These are phyloP conservation scores for Bruchidius siliquastri DNA, from an alignment of 2,888 invertebrate genomes.

Conservation along the genomic window DNA sequence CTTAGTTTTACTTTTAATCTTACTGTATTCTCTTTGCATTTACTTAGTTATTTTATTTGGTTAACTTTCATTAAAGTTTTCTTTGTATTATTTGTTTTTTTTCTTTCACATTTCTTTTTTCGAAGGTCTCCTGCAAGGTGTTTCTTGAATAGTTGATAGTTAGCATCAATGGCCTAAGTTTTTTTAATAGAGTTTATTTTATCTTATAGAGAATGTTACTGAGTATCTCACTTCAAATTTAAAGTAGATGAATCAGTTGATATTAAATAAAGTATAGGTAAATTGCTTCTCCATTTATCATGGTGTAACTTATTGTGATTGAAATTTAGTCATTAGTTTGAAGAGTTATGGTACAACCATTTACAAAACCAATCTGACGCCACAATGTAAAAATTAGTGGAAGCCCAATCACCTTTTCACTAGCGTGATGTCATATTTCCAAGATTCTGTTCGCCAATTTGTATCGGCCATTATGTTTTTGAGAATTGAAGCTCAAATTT, in stretches of 20 bases:
- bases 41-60: constrained; percentile 29
- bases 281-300: background rate
- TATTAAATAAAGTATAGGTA: background rate
- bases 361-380: too few relatives aligned
- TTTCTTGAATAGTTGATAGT: constrained; percentile 4
- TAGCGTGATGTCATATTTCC: too few relatives aligned
- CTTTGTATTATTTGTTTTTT: constrained; percentile 32
- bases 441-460: too few relatives aligned
- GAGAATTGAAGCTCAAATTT: too few relatives aligned
- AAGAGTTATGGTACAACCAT: background rate
- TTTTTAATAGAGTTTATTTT: background rate
- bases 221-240: background rate
- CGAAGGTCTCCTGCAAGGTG: constrained; percentile 27
- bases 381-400: too few relatives aligned
- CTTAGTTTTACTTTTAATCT: constrained; percentile 26
- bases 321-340: background rate
- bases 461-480: too few relatives aligned
- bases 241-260: background rate
- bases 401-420: too few relatives aligned
- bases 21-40: constrained; percentile 28
- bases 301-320: background rate
- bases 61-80: constrained; percentile 36
- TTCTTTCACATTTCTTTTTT: constrained; percentile 23
- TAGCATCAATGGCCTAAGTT: background rate
- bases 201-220: background rate